phyloP scores from a whole-genome alignment of 2,797 vertebrate species.

The Tragopan temminckii region DNA sequence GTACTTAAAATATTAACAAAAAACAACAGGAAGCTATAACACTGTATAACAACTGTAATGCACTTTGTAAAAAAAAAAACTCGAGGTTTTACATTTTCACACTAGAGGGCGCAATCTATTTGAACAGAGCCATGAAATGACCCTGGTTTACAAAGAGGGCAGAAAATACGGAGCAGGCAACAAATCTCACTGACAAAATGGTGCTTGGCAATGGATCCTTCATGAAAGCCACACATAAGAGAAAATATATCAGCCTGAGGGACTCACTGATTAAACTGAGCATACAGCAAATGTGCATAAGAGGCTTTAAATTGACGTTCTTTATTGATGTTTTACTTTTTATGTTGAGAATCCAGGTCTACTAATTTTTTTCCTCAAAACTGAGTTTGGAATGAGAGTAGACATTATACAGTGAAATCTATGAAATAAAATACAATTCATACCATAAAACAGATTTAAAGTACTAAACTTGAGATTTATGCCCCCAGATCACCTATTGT shows the following conservation, averaged over 20 bases:
- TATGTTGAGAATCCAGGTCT: background rate
- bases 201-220: background rate
- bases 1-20: background rate
- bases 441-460: background rate
- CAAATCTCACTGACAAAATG: background rate
- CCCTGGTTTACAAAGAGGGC: background rate
- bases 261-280: background rate
- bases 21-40: background rate
- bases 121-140: background rate
- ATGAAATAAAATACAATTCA: background rate
- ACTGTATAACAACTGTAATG: background rate
- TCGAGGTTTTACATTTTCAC: background rate
- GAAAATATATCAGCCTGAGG: background rate
- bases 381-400: background rate
- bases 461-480: background rate
- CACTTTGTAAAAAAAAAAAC: too few relatives aligned
- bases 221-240: background rate
- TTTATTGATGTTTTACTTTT: background rate
- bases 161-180: background rate
- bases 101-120: background rate
- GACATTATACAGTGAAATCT: background rate
- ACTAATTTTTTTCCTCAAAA: background rate
- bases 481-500: background rate
- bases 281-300: background rate
- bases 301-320: background rate